Evolutionary conservation across 2,797 vertebrate genomes (phyloP).

Genomic region (Tolypeutes matacus): DNA sequence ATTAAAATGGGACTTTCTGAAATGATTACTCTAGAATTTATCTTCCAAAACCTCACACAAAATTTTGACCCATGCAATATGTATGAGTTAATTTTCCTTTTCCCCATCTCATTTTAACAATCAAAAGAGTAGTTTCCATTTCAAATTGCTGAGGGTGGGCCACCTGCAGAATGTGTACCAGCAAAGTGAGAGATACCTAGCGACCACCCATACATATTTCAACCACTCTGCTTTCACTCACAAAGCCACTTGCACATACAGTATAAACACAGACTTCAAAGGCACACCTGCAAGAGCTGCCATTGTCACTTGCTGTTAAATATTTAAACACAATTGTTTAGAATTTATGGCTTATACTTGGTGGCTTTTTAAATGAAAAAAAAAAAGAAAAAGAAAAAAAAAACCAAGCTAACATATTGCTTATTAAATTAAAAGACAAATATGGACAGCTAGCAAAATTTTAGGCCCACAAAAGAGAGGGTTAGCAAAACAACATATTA

Average conservation of each 20-base stretch:
- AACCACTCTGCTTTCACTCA: background rate
- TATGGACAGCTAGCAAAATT: background rate
- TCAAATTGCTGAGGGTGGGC: slow-evolving; percentile 20
- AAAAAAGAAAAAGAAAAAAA: background rate
- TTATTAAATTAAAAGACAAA: slow-evolving; percentile 48
- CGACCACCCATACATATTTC: background rate
- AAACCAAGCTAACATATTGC: background rate
- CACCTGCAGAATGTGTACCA: background rate
- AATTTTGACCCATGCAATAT: slow-evolving; percentile 80
- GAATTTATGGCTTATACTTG: slow-evolving; percentile 60
- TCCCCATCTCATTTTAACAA: slow-evolving; percentile 52
- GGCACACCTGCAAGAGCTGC: slow-evolving; percentile 31
- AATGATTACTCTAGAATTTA: slow-evolving; percentile 74
- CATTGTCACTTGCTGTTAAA: slow-evolving; percentile 65
- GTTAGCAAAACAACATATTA: background rate
- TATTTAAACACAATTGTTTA: slow-evolving; percentile 73
- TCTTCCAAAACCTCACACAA: slow-evolving; percentile 75
- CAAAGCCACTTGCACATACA: slow-evolving; percentile 17
- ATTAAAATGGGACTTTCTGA: slow-evolving; percentile 81
- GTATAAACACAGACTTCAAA: slow-evolving; percentile 67
- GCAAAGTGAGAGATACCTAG: background rate
- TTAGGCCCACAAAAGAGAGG: background rate
- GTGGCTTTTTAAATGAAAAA: slow-evolving; percentile 51
- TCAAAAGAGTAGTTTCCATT: slow-evolving; percentile 47
- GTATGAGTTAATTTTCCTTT: slow-evolving; percentile 81